Conservation (phyloP, 1,140 invertebrate genomes). For the Ostrea denselamellosa region DNA sequence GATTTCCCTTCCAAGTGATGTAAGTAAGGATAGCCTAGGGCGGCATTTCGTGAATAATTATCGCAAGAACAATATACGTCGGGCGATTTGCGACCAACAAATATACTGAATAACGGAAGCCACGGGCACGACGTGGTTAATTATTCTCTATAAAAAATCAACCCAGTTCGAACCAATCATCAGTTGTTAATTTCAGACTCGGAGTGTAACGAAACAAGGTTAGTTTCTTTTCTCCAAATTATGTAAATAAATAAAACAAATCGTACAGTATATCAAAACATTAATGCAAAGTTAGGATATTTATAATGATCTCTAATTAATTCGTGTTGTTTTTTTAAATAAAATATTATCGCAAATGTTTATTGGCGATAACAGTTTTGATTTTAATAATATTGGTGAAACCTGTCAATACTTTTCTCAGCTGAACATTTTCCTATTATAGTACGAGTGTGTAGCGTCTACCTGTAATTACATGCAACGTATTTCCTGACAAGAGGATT, state of each 20-base stretch:
- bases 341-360: not conserved
- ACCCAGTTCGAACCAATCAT: not conserved
- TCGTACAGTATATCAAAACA: not conserved
- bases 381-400: no score
- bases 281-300: not conserved
- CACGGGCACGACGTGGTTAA: not conserved
- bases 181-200: not conserved
- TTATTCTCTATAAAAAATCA: constrained; percentile 17
- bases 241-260: not conserved
- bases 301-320: no score
- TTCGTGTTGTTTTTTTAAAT: no score
- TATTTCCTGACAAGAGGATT: not conserved
- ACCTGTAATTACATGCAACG: not conserved
- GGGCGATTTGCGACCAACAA: not conserved
- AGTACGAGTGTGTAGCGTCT: not conserved
- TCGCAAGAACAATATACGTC: not conserved
- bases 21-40: not conserved
- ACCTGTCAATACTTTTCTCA: no score
- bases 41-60: constrained; percentile 20
- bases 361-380: not conserved
- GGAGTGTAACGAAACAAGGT: not conserved
- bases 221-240: not conserved
- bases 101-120: not conserved
- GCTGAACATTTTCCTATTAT: not conserved
- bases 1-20: constrained; percentile 19